Evolutionary conservation across 2,113 vertebrate genomes (phyloP).

Genomic region (Dipodomys merriami): DNA sequence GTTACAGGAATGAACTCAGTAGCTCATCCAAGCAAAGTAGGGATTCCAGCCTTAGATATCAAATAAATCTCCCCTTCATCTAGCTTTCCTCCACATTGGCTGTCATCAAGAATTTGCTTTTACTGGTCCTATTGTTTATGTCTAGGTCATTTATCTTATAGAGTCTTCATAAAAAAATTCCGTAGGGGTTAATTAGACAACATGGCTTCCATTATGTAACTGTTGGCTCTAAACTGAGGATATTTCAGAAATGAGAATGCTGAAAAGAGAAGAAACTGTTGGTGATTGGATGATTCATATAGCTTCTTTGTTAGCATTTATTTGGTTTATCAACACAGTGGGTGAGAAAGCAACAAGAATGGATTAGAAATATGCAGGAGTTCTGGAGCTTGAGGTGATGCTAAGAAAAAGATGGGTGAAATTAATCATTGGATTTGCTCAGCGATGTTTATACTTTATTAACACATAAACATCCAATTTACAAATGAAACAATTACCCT

Average conservation of each 20-base stretch:
- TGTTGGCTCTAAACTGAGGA: background rate
- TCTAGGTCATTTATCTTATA: background rate
- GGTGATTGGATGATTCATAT: background rate
- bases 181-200: background rate
- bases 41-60: background rate
- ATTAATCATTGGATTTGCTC: background rate
- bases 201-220: background rate
- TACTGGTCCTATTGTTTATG: background rate
- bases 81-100: background rate
- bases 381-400: background rate
- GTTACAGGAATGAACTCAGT: background rate
- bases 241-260: background rate
- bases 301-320: background rate
- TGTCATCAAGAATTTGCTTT: background rate
- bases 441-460: background rate
- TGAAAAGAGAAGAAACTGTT: rapidly evolving
- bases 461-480: background rate
- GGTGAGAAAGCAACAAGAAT: background rate
- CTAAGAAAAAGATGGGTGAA: background rate
- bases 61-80: rapidly evolving
- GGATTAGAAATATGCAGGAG: background rate
- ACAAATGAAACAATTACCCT: background rate
- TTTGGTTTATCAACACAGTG: background rate
- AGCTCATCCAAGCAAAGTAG: background rate
- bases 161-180: slow-evolving; percentile 11